These are phyloP conservation scores for Fukomys damarensis DNA, from an alignment of 2,113 vertebrate genomes.

Conservation along the genomic window DNA sequence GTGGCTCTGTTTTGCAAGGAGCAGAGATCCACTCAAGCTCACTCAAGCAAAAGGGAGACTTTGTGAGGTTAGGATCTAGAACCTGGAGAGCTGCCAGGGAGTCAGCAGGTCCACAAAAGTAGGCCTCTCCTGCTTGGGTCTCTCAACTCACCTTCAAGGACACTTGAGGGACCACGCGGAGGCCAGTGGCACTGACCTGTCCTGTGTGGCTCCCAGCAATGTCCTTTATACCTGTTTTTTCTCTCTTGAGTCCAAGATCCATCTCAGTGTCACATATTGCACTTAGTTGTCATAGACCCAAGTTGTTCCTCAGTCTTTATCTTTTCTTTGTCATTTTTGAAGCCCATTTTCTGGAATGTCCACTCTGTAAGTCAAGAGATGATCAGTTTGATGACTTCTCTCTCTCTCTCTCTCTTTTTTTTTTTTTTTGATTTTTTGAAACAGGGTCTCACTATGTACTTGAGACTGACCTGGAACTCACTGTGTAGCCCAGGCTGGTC, in stretches of 20 bases:
- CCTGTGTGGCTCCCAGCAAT: background rate
- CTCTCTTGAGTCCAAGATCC: background rate
- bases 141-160: background rate
- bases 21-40: slow-evolving; percentile 1
- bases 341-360: background rate
- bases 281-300: background rate
- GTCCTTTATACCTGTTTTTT: background rate
- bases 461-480: too few relatives aligned
- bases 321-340: slow-evolving; percentile 24
- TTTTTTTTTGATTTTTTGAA: too few relatives aligned
- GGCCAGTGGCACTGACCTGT: background rate
- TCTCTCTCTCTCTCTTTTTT: too few relatives aligned
- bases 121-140: background rate
- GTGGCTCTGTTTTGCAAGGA: slow-evolving; percentile 17
- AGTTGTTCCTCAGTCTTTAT: background rate
- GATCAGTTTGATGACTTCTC: background rate
- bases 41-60: slow-evolving; percentile 11
- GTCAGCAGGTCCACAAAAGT: background rate
- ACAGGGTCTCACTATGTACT: too few relatives aligned
- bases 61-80: background rate
- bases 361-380: background rate
- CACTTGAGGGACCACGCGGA: background rate
- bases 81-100: background rate
- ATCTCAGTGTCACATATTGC: background rate
- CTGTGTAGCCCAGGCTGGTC: too few relatives aligned